Base-by-base conservation (phyloP, 2,888 invertebrate genomes). In the Trachelus tabidus region DNA sequence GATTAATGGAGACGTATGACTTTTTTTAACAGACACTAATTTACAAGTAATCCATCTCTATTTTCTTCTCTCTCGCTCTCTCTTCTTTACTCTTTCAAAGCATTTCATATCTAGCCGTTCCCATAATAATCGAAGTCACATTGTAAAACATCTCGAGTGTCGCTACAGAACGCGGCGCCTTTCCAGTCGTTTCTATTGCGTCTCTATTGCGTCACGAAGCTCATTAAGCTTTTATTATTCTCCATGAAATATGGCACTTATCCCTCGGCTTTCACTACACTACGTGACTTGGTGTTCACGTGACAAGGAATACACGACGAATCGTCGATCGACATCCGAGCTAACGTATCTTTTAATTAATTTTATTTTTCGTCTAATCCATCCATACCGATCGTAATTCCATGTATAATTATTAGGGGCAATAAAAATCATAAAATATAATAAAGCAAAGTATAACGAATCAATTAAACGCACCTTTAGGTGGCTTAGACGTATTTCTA, bases 151-250 rank as follows among this genome's bases (percentile, higher is more conserved):
- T 31, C 34, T 11, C 12, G 71, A 12, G 71, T 23, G 71, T 23
- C 56, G 56, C 9, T 56, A 56, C 56, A 9, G 56, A 71, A 71
- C 31, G 71, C 71, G 34, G 33, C 73, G 74, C 34, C 75, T 79
- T 74, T 37, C 77, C 34, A 76, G 73, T 78, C 73, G 81, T 81
- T 83, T 80, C 80, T 69, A 81, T 79, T 80, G 69, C 73, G 82
- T 80, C 83, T 79, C 83, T 82, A 76, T 86, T 86, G 82, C 84
- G 83, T 86, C 85, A 86, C 85, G 85, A 76, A 80, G 82, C 86
- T 86, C 86, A 86, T 86, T 86, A 86, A 85, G 86, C 82, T 80
- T 84, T 86, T 82, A 86, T 86, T 86, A 86, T 86, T 84, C 83
- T 83, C 80, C 80, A 83, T 86, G 84, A 86, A 85, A 86, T 86